Conservation (phyloP, 2,113 vertebrate species). For the Brachyhypopomus occidentalis region DNA sequence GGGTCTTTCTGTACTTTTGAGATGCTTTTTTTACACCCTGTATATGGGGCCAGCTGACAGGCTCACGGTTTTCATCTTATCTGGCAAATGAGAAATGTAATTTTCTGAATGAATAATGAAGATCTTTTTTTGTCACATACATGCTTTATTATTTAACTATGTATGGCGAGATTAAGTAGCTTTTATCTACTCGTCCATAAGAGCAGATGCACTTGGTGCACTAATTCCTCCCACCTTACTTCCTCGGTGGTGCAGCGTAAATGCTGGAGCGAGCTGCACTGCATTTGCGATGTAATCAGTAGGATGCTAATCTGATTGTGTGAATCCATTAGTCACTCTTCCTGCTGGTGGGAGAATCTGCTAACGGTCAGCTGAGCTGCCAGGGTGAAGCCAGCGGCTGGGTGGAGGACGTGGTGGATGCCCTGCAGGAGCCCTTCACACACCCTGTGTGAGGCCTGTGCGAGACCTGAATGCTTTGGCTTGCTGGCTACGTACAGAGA, state of each 20-base stretch:
- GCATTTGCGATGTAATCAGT: constrained; percentile 42
- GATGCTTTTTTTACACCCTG: no score
- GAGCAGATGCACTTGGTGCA: neutral
- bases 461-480: neutral
- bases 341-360: neutral
- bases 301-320: constrained; percentile 34
- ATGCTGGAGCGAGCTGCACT: neutral
- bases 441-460: no score
- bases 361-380: neutral
- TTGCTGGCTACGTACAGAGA: neutral
- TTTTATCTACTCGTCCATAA: neutral
- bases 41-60: no score
- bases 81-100: no score
- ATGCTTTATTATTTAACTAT: no score
- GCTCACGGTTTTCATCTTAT: no score
- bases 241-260: neutral
- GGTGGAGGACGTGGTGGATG: neutral
- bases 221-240: neutral
- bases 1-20: no score
- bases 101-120: no score
- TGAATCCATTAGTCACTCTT: constrained; percentile 39
- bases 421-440: no score
- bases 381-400: neutral
- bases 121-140: no score
- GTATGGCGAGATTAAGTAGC: no score